Evolutionary conservation across 2,113 vertebrate genomes (phyloP).

Genomic region (Saccopteryx leptura): DNA sequence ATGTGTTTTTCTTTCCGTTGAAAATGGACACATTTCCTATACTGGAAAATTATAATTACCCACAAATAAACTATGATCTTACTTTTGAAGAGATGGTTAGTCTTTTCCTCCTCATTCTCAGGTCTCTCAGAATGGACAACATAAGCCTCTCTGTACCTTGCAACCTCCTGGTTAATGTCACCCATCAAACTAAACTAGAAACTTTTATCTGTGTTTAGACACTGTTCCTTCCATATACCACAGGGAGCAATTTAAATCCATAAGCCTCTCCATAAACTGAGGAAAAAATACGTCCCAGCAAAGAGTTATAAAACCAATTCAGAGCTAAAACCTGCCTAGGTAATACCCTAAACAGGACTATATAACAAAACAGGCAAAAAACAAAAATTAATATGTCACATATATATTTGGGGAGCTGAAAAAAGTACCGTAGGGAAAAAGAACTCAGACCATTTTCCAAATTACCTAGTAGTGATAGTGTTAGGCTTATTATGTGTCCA

Average conservation of each 20-base stretch:
- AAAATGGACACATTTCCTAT: neutral
- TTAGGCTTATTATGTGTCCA: neutral
- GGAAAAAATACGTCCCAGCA: neutral
- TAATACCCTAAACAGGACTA: neutral
- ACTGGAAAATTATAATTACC: neutral
- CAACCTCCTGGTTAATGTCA: neutral
- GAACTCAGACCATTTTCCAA: neutral
- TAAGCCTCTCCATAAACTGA: neutral
- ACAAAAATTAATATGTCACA: neutral
- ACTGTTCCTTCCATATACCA: neutral
- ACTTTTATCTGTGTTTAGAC: neutral
- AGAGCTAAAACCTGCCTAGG: neutral
- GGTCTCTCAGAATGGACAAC: neutral
- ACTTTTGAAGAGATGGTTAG: neutral
- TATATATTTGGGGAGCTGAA: neutral
- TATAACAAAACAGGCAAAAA: neutral
- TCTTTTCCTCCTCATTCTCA: neutral
- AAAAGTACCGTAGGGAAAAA: slow-evolving; percentile 22
- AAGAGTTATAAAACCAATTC: neutral
- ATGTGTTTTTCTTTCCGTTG: neutral
- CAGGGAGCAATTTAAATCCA: slow-evolving; percentile 20
- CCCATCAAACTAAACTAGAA: neutral
- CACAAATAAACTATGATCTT: neutral
- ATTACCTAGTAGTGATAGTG: neutral
- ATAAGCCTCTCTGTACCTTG: neutral